Evolutionary conservation across 53 echinoderm and acorn worm genomes (phyloP).

Genomic region (Echinometra lucunter): DNA sequence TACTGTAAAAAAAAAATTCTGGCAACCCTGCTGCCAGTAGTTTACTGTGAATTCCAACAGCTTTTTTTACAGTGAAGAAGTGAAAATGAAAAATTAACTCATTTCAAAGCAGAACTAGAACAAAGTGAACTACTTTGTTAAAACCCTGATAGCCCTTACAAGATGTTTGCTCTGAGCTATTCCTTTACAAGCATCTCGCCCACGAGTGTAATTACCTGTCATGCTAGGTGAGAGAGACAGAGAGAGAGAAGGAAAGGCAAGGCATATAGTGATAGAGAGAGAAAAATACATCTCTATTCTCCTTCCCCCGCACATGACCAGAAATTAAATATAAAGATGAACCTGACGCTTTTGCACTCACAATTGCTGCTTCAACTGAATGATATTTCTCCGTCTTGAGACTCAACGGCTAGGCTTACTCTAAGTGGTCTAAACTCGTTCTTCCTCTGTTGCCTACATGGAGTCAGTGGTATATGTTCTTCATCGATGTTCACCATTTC

Average conservation of each 20-base stretch:
- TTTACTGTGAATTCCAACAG: no score
- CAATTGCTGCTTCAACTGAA: background rate
- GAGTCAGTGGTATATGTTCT: constrained; percentile 3
- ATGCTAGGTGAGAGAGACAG: background rate
- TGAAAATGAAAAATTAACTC: background rate
- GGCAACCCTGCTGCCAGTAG: no score
- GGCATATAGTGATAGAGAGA: background rate
- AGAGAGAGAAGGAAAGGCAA: background rate
- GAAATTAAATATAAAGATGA: constrained; percentile 36
- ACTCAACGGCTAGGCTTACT: background rate
- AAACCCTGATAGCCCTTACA: background rate
- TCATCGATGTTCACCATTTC: constrained; percentile 38
- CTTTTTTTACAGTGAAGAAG: no score
- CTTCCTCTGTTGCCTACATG: background rate
- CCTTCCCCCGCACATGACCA: constrained; percentile 43
- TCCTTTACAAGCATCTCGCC: background rate
- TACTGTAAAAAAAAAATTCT: no score
- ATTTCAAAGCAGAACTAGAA: background rate
- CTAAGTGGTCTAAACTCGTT: background rate
- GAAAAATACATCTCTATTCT: background rate
- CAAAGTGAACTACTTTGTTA: constrained; percentile 21
- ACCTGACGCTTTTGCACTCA: background rate
- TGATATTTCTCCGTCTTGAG: background rate
- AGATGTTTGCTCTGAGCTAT: background rate
- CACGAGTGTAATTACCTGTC: constrained; percentile 29